Base-by-base conservation (phyloP, 2,113 vertebrate genomes). In the Orientallactaga bullata region DNA sequence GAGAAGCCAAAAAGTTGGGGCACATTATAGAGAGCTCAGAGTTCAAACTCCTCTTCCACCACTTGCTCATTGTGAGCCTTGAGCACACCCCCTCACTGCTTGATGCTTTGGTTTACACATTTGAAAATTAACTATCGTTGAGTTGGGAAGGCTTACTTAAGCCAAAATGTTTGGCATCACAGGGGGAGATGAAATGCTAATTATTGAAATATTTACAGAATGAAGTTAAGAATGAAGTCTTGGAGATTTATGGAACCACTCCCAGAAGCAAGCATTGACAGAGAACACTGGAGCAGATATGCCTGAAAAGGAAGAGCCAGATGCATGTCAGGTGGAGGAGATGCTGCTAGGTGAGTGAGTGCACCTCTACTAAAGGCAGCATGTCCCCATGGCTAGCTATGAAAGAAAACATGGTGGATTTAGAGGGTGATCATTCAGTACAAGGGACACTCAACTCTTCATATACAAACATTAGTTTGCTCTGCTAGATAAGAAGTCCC, bases 201-300 rank as follows among this genome's bases (percentile, higher is more conserved):
- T 72, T 94, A 26, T 30, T n/a, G 9, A 90, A 92, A 80, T 92
- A 88, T 32, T 76, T 69, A 81, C 16, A 2, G 17, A 61, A 76
- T 80, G 3, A 72, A 85, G n/a, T 83, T 55, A 82, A 89, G 12
- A 80, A 61, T n/a, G 1, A 66, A 42, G 10, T 35, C 21, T 32
- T 24, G 3, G 28, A 78, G 6, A 10, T 71, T 73, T 83, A 78
- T 7, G 55, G 24, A 65, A 95, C 61, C 21, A 58, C 9, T 77
- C 35, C 2, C 23, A 10, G 28, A 58, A 58, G 10, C n/a, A 79
- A 86, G 30, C 7, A 47, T 37, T 7, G 37, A 20, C 47, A 78
- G 66, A 87, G 28, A 65, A 15, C 2, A 18, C 47, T 84, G 47
- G 58, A 47, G 6, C 23, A 86, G 23, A 6, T 80, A 17, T 15